Evolutionary conservation across 1,140 invertebrate species (phyloP), one percentile per base, ranked within the genome.

Genomic region (Calliopsis andreniformis): DNA sequence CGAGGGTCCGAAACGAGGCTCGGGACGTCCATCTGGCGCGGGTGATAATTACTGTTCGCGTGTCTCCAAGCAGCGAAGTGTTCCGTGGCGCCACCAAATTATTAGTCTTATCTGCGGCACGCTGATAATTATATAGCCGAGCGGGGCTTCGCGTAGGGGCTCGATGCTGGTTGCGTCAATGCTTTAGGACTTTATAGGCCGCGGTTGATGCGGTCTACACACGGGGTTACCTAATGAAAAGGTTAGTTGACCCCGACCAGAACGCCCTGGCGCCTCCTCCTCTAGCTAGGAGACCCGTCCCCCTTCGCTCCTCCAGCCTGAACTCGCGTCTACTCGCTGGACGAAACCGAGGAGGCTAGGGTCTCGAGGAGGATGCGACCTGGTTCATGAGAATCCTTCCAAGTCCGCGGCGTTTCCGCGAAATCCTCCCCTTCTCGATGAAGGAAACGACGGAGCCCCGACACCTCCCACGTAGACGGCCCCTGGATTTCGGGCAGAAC

Each of bases 161-260:
- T 85, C 68, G 75, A 76, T 67, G 72, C 53, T 80, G 63, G 47
- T 87, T 83, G 88, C 88, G 89, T 91, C 89, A 90, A 90, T 90
- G 89, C 89, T 90, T 85, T 82, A 84, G 85, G 83, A 85, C 78
- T 88, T 88, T 88, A 86, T 87, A 87, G 88, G 80, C 83, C 84
- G 84, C 85, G 86, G 76, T 82, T 80, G 73, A 83, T 77, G 82
- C 85, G 85, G 83, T 83, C 67, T 71, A 68, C 76, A 68, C 76
- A 71, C 80, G 86, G 85, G 86, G 87, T 88, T 88, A 89, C 85
- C 89, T 91, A 91, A 92, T 91, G 91, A 92, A 92, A 92, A 91
- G 91, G 90, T 92, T 92, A 91, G 79, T 92, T 91, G 89, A 92
- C 90, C 90, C 89, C 87, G 71, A 83, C 70, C 83, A 90, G 82